Evolutionary conservation across 2,113 vertebrate species (phyloP).

Genomic region (Silurus asotus): DNA sequence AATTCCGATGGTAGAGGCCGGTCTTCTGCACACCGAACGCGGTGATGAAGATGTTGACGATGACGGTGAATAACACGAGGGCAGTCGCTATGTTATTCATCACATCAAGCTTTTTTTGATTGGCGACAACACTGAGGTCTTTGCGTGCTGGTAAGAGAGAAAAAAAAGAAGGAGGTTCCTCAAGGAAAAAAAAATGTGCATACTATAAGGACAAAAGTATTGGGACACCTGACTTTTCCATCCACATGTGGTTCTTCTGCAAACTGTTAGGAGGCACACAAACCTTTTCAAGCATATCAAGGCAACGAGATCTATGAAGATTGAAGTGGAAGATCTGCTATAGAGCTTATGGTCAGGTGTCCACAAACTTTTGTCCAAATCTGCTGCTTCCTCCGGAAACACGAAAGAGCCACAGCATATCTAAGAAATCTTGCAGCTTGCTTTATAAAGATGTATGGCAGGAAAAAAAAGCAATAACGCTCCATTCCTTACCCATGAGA

Average conservation of each 20-base stretch:
- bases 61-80: conserved; percentile 82
- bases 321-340: too few relatives aligned
- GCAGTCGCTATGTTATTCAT: conserved; percentile 81
- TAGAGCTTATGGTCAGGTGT: too few relatives aligned
- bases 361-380: too few relatives aligned
- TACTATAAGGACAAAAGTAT: too few relatives aligned
- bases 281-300: too few relatives aligned
- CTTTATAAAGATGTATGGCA: not conserved
- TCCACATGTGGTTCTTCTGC: too few relatives aligned
- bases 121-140: conserved; percentile 81
- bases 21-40: conserved; percentile 86
- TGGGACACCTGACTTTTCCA: too few relatives aligned
- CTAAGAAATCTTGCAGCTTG: too few relatives aligned
- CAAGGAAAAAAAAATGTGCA: not conserved
- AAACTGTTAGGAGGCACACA: too few relatives aligned
- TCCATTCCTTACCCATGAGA: conserved; percentile 82
- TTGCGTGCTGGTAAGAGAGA: conserved; percentile 73
- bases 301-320: too few relatives aligned
- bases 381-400: not conserved
- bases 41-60: conserved; percentile 88
- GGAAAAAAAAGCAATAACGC: not conserved
- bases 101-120: conserved; percentile 79
- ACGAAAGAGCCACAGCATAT: not conserved
- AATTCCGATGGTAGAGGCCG: conserved; percentile 74
- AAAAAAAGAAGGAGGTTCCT: not conserved